Evolutionary conservation across 2,797 vertebrate species (phyloP).

Genomic region (Molossus molossus): DNA sequence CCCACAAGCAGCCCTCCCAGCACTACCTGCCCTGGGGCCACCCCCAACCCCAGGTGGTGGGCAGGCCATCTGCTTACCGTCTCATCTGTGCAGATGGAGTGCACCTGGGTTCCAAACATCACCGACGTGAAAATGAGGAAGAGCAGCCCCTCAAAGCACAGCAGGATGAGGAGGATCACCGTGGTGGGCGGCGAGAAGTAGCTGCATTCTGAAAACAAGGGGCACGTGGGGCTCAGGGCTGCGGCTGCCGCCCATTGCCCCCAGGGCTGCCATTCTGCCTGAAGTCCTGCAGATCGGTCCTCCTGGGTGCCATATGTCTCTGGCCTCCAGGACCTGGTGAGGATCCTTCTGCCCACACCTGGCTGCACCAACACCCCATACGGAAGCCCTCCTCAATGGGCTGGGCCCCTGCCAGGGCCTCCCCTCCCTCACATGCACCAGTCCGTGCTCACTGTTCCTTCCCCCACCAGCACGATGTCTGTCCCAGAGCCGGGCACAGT

Average conservation of each 20-base stretch:
- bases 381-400: background rate
- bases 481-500: background rate
- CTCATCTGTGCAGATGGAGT: conserved; percentile 98
- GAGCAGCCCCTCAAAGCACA: conserved; percentile 98
- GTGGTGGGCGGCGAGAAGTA: conserved; percentile 97
- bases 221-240: rapidly evolving
- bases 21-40: background rate
- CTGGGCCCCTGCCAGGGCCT: background rate
- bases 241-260: background rate
- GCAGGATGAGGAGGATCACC: conserved; percentile 97
- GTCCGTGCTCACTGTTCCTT: background rate
- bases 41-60: rapidly evolving
- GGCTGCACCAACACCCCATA: background rate
- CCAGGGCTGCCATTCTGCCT: background rate
- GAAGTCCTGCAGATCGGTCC: background rate
- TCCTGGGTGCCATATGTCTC: background rate
- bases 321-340: background rate
- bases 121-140: conserved; percentile 98
- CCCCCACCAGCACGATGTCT: rapidly evolving
- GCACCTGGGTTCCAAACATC: conserved; percentile 99
- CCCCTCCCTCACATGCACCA: background rate
- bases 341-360: background rate
- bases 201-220: conserved; percentile 94
- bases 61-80: conserved; percentile 92
- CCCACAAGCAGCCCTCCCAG: background rate